These are phyloP conservation scores for Archivesica marissinica DNA, from an alignment of 1,140 invertebrate genomes.

Conservation along the genomic window DNA sequence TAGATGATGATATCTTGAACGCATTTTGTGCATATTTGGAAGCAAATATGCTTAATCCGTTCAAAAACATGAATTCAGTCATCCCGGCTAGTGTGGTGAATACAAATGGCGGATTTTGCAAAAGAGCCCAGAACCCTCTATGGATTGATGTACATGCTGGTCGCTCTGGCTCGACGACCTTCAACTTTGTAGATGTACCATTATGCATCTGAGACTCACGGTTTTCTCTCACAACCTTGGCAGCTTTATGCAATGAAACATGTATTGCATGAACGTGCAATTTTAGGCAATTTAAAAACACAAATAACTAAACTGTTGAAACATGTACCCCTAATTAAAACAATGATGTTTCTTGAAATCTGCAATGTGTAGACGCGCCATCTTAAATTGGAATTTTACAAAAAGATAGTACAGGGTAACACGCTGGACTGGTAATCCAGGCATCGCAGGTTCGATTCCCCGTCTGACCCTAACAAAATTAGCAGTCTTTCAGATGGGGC, in stretches of 20 bases:
- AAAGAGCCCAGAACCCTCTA: not conserved
- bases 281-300: no score
- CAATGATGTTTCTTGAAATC: no score
- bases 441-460: no score
- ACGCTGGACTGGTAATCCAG: no score
- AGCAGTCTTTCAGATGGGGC: no score
- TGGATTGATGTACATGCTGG: not conserved
- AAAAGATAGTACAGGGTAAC: no score
- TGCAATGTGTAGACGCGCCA: no score
- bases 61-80: constrained; percentile 10
- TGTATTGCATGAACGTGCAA: no score
- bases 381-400: no score
- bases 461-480: no score
- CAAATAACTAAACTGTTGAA: no score
- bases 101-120: constrained; percentile 40
- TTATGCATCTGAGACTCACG: constrained; percentile 23
- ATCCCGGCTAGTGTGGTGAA: constrained; percentile 33
- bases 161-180: not conserved
- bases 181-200: not conserved
- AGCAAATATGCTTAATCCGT: constrained; percentile 16
- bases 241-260: not conserved
- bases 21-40: constrained; percentile 29
- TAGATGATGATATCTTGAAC: constrained; percentile 10
- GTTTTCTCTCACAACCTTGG: constrained; percentile 17
- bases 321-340: no score